phyloP scores from a whole-genome alignment of 2,888 invertebrate species.

The Halocaridina rubra region DNA sequence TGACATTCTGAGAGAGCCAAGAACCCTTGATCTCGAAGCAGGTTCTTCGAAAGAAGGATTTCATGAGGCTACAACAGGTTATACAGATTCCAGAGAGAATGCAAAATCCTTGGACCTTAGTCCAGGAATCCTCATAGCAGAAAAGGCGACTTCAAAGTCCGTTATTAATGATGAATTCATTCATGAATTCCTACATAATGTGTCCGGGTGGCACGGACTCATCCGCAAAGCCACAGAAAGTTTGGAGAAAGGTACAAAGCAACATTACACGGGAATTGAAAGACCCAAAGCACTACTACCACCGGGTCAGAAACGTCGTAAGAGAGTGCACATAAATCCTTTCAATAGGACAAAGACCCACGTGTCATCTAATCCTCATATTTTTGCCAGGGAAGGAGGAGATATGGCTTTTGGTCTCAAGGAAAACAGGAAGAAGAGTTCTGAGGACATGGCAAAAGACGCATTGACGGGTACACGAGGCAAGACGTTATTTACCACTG shows the following conservation, averaged over 20 bases:
- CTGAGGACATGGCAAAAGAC: no score
- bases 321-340: background rate
- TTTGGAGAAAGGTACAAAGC: background rate
- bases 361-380: background rate
- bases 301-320: background rate
- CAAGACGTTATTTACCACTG: no score
- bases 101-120: no score
- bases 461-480: no score
- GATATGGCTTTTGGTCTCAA: background rate
- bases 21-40: no score
- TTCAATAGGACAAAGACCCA: background rate
- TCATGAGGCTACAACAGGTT: no score
- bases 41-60: no score
- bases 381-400: background rate
- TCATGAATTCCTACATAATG: background rate
- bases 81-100: no score
- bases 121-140: no score
- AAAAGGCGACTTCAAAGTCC: background rate
- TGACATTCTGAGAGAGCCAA: no score
- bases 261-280: background rate
- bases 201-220: no score
- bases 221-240: no score
- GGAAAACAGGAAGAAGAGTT: background rate
- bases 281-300: background rate
- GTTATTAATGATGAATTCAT: background rate